Evolutionary conservation across 2,888 invertebrate species (phyloP).

Genomic region (Hedya salicella): DNA sequence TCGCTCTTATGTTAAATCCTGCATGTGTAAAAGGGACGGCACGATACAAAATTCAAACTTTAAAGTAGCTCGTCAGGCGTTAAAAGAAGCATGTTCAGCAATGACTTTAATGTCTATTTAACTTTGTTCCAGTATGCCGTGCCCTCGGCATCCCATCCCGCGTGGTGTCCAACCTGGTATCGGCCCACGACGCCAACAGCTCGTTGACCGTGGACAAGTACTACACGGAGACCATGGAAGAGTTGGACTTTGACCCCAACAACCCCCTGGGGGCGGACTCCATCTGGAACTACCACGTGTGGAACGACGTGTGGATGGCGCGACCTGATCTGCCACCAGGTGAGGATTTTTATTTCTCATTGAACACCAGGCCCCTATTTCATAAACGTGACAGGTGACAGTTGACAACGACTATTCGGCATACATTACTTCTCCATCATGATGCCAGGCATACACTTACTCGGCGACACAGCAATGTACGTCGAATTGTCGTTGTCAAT

Average conservation of each 20-base stretch:
- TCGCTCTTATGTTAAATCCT: too few species aligned
- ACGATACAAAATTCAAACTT: too few species aligned
- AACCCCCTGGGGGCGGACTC: slow-evolving; percentile 89
- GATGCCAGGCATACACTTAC: too few species aligned
- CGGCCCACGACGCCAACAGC: slow-evolving; percentile 93
- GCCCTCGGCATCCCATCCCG: slow-evolving; percentile 92
- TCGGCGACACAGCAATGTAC: too few species aligned
- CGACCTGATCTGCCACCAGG: slow-evolving; percentile 90
- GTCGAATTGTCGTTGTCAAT: too few species aligned
- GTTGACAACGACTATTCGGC: too few species aligned
- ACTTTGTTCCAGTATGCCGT: slow-evolving; percentile 86
- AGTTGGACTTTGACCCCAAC: slow-evolving; percentile 87
- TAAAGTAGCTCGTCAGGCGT: too few species aligned
- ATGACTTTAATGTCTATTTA: background rate
- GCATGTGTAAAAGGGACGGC: too few species aligned
- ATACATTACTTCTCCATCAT: too few species aligned
- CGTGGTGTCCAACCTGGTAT: slow-evolving; percentile 92
- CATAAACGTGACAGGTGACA: too few species aligned
- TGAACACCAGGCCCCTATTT: too few species aligned
- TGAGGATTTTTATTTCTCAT: slow-evolving; percentile 55
- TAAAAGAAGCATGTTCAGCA: too few species aligned
- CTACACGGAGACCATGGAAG: slow-evolving; percentile 87
- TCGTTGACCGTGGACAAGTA: slow-evolving; percentile 92
- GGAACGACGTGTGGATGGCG: slow-evolving; percentile 95
- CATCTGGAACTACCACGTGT: slow-evolving; percentile 95